Conservation (phyloP, 2,797 vertebrate genomes). For the Varecia variegata region DNA sequence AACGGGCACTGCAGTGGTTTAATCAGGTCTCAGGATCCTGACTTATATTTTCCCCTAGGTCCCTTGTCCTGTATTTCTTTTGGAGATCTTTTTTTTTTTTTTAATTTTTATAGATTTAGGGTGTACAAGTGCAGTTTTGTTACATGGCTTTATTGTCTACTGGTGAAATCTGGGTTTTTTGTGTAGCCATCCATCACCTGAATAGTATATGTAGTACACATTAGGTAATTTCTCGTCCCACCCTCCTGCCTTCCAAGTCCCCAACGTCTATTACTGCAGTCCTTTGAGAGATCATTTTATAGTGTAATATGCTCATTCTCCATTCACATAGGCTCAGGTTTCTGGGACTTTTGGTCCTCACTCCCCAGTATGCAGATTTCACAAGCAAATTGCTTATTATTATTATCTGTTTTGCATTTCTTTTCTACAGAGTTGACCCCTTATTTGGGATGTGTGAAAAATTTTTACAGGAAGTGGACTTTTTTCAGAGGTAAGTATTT, state of each 20-base stretch:
- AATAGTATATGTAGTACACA: not conserved
- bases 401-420: not conserved
- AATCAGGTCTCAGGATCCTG: not conserved
- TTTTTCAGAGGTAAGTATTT: constrained; percentile 92
- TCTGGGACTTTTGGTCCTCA: not conserved
- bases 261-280: not conserved
- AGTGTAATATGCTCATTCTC: not conserved
- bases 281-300: not conserved
- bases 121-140: not conserved
- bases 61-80: not conserved
- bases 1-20: not conserved
- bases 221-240: not conserved
- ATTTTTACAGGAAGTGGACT: constrained; percentile 95
- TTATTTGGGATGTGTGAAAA: constrained; percentile 94
- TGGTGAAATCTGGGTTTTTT: not conserved
- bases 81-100: not conserved
- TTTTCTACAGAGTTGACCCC: constrained; percentile 88
- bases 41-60: not conserved
- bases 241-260: not conserved
- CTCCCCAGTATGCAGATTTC: not conserved
- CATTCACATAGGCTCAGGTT: not conserved
- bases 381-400: not conserved
- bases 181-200: not conserved
- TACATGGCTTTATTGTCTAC: not conserved
- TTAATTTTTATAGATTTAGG: not conserved